These are phyloP conservation scores for Styela clava DNA, from an alignment of 23 tunicate genomes.

Conservation along the genomic window DNA sequence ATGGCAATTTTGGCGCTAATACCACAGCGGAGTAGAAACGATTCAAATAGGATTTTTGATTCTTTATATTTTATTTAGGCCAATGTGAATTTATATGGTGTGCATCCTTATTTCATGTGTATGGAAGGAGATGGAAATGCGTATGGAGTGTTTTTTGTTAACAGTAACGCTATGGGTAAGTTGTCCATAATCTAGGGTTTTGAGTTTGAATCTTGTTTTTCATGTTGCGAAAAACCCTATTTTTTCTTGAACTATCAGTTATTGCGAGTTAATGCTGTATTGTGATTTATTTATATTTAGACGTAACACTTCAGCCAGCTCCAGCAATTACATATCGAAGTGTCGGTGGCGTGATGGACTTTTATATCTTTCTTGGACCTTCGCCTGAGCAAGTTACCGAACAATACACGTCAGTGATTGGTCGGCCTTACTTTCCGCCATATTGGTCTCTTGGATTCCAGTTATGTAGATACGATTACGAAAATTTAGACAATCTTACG, in stretches of 20 bases:
- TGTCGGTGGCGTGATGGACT: slow-evolving; percentile 85
- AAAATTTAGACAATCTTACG: slow-evolving; percentile 52
- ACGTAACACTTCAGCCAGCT: slow-evolving; percentile 64
- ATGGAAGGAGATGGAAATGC: slow-evolving; percentile 70
- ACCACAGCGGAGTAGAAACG: no score
- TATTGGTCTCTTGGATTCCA: slow-evolving; percentile 97
- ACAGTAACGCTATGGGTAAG: slow-evolving; percentile 90
- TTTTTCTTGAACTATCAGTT: no score
- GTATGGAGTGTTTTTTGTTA: slow-evolving; percentile 60
- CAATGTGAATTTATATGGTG: slow-evolving; percentile 82
- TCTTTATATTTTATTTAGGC: slow-evolving; percentile 29
- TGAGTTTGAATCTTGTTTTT: no score
- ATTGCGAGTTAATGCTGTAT: no score
- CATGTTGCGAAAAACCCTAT: no score
- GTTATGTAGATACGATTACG: slow-evolving; percentile 85
- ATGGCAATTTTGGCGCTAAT: no score
- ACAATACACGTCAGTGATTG: slow-evolving; percentile 75
- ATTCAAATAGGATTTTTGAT: no score
- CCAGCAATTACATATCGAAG: slow-evolving; percentile 72
- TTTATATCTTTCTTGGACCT: slow-evolving; percentile 87
- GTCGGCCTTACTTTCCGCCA: slow-evolving; percentile 85
- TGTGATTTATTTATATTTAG: slow-evolving; percentile 47
- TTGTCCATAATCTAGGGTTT: no score
- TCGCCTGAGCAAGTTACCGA: slow-evolving; percentile 74
- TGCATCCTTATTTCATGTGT: slow-evolving; percentile 82